Evolutionary conservation across 1,140 invertebrate genomes (phyloP).

Genomic region (Chionoecetes opilio): DNA sequence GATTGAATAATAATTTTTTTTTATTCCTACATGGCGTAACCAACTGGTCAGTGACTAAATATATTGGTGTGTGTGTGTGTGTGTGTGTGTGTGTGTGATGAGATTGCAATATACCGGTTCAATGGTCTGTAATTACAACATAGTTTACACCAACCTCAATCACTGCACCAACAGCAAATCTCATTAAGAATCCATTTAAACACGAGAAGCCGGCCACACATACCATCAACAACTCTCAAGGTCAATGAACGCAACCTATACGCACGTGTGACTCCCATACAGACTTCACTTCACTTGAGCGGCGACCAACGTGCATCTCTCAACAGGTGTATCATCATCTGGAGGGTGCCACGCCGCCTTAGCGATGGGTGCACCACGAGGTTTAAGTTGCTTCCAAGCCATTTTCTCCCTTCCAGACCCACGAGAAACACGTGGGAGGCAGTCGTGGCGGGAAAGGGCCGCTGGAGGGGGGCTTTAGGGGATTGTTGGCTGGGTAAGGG

Average conservation of each 20-base stretch:
- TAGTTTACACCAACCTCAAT: too few species aligned
- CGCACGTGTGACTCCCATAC: too few species aligned
- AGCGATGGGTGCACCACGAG: background rate
- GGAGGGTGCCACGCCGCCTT: background rate
- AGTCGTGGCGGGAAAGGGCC: constrained; percentile 1
- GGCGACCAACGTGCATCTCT: too few species aligned
- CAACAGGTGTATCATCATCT: background rate
- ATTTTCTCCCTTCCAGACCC: background rate
- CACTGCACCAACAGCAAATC: too few species aligned
- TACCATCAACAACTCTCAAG: too few species aligned
- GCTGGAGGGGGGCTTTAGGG: background rate
- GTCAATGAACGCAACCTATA: too few species aligned
- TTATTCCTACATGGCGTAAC: background rate
- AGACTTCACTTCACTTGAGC: too few species aligned
- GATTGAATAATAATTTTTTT: background rate
- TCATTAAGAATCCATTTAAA: too few species aligned
- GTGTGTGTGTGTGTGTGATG: constrained; percentile 43
- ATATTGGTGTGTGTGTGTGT: constrained; percentile 30
- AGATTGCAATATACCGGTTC: background rate
- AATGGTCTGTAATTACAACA: too few species aligned
- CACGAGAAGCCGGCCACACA: too few species aligned
- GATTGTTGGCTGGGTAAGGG: background rate
- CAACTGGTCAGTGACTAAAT: background rate
- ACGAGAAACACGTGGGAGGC: background rate
- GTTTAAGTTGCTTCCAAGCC: background rate